A percentile compares a stretch with the other conserved stretches of the same genome.
Evolutionary conservation across 1,140 invertebrate genomes (phyloP).

Genomic region (Stenopsyche tienmushanensis): DNA sequence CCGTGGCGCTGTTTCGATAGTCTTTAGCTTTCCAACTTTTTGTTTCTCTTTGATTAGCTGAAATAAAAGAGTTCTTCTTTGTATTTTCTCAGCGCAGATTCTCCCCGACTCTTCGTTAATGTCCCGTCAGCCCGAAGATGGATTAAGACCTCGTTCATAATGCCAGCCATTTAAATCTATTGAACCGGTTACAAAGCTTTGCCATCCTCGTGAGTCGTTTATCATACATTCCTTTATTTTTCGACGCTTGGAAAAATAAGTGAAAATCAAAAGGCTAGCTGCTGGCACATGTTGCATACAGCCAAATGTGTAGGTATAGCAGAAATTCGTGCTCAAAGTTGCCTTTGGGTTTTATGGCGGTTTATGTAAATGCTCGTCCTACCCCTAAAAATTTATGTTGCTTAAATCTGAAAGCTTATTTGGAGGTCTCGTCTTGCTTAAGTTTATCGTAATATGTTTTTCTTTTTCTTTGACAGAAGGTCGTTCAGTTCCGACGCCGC

Average conservation of each 20-base stretch:
- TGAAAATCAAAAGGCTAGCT: too few species aligned
- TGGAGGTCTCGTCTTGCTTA: too few species aligned
- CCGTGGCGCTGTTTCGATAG: too few species aligned
- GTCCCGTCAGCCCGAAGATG: slow-evolving; percentile 4
- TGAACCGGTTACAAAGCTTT: background rate
- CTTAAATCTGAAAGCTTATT: too few species aligned
- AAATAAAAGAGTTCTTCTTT: background rate
- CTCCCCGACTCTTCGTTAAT: slow-evolving; percentile 9
- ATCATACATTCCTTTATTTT: background rate
- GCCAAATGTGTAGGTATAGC: too few species aligned
- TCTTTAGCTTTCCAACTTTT: too few species aligned
- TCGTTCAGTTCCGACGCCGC: slow-evolving; percentile 17
- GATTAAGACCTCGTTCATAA: slow-evolving; percentile 23
- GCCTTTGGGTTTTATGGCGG: too few species aligned
- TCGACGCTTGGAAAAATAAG: background rate
- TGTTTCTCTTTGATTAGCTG: background rate
- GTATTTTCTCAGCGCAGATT: background rate
- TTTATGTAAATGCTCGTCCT: too few species aligned
- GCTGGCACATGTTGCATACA: too few species aligned
- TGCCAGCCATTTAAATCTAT: slow-evolving; percentile 19
- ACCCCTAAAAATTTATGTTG: too few species aligned
- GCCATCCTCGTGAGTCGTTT: background rate
- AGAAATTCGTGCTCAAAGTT: too few species aligned
- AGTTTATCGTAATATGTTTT: background rate
- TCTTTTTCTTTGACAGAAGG: slow-evolving; percentile 25